Base-by-base conservation (phyloP, 2,797 vertebrate species). In the Sebastes goodei region DNA sequence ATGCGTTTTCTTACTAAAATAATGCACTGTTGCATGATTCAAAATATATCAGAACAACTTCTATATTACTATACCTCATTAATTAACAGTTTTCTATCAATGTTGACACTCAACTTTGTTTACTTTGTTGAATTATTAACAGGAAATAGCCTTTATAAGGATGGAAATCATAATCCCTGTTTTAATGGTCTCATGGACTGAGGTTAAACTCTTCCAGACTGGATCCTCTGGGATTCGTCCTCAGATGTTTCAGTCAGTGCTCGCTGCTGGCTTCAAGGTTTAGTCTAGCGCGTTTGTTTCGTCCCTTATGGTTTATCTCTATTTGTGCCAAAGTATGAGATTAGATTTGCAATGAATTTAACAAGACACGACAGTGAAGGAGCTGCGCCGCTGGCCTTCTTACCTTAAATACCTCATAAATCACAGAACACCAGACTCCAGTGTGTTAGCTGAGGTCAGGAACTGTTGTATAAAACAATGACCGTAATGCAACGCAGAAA, bases 171-270 rank as follows among this genome's bases (percentile, higher is more conserved):
- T 86, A 71, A 81, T 82, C 55, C 33, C 64, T 64, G 59, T 77
- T 74, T 84, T 53, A 74, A 70, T 59, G n/a, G n/a, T 69, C 63
- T 78, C 29, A 57, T 70, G 53, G 67, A 75, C 29, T 33, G 71
- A 75, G 32, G 12, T 76, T 83, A 78, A 84, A 86, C 68, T 86
- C 76, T 84, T 85, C 84, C 85, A 88, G 86, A 87, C 80, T 77
- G 42, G 76, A 74, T 81, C 82, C 53, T 69, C 52, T n/a, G 74
- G 79, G 81, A 86, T 83, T 84, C 72, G 68, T 76, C 71, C 38
- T 76, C 72, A 79, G 62, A 86, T 81, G 80, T 84, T 88, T 87
- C 49, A 72, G 52, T 80, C 60, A 46, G 61, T 46, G 23, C 23
- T 23, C 78, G 65, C n/a, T 71, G 5, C 81, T 68, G 62, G 69